Conservation (phyloP, 2,888 invertebrate species). For the Xylocampa areola region DNA sequence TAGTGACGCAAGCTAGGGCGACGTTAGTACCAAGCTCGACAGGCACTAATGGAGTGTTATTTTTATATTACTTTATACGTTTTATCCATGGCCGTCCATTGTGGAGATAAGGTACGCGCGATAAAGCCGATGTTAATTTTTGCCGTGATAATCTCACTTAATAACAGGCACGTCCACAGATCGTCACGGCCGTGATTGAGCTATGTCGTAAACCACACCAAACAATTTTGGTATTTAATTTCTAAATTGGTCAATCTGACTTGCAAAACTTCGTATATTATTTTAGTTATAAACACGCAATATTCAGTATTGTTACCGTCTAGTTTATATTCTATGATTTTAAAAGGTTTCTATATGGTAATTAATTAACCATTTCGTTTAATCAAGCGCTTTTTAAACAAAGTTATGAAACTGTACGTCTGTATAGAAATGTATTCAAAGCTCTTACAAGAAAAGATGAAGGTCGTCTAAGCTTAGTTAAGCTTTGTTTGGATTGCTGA, state of each 20-base stretch:
- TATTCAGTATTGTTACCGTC: not conserved
- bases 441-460: conserved; percentile 35
- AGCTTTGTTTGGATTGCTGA: conserved; percentile 11
- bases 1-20: conserved; percentile 39
- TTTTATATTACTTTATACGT: conserved; percentile 43
- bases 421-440: conserved; percentile 29
- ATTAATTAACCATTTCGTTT: not conserved
- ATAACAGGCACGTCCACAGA: conserved; percentile 48
- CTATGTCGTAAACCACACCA: conserved; percentile 33
- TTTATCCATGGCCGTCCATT: conserved; percentile 51
- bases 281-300: conserved; percentile 11
- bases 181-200: conserved; percentile 45
- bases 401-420: conserved; percentile 6
- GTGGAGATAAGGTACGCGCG: conserved; percentile 55
- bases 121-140: conserved; percentile 52
- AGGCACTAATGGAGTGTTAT: conserved; percentile 41
- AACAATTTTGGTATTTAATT: conserved; percentile 39
- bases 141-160: conserved; percentile 47
- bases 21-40: conserved; percentile 25
- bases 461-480: conserved; percentile 28
- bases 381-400: conserved; percentile 4
- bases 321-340: not conserved
- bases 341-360: not conserved
- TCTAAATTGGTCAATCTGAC: conserved; percentile 25
- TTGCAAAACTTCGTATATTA: conserved; percentile 14